phyloP scores from a whole-genome alignment of 2,888 invertebrate species.

The Epinotia brunnichana region DNA sequence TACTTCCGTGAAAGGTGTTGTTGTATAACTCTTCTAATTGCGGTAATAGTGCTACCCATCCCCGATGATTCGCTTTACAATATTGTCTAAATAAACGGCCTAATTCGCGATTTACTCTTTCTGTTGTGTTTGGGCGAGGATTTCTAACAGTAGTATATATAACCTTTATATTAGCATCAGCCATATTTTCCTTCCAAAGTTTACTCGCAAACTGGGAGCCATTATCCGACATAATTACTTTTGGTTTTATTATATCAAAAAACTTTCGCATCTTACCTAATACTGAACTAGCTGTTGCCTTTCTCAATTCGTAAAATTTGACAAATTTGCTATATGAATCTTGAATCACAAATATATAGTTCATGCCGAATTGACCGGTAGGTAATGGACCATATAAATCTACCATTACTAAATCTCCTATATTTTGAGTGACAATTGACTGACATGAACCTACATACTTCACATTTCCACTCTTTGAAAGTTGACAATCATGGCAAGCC shows the following conservation, averaged over 20 bases:
- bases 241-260: background rate
- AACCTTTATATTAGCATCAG: background rate
- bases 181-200: background rate
- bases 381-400: background rate
- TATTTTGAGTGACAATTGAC: background rate
- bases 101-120: background rate
- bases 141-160: background rate
- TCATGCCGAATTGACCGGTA: background rate
- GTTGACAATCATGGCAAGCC: conserved; percentile 47
- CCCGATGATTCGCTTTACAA: background rate
- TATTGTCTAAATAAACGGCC: too few species aligned
- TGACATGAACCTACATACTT: conserved; percentile 40
- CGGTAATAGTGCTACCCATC: background rate
- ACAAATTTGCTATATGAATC: conserved; percentile 1
- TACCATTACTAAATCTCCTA: conserved; percentile 2
- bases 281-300: background rate
- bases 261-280: background rate
- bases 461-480: conserved; percentile 41
- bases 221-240: conserved; percentile 2
- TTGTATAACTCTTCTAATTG: background rate
- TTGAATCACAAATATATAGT: background rate
- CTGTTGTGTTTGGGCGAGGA: background rate
- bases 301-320: background rate
- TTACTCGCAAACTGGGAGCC: background rate
- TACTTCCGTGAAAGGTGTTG: background rate